Base-by-base conservation (phyloP, 2,888 invertebrate species). In the Alsophila aescularia region DNA sequence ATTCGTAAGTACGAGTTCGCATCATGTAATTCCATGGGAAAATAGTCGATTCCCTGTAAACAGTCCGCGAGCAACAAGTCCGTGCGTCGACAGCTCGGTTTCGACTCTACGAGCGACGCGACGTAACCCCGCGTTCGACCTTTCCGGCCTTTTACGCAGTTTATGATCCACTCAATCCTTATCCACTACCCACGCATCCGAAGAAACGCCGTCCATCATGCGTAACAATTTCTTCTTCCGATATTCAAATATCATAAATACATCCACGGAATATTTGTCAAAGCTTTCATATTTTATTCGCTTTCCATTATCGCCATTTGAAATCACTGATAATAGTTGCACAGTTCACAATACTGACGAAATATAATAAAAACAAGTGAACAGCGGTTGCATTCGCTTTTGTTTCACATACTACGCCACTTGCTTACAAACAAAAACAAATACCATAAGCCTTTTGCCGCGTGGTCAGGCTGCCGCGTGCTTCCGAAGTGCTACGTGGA, bases 1-100 rank as follows among this genome's bases (percentile, higher is more conserved):
- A 69, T 69, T 61, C 44, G 59, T 64, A 40, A 47, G 52, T 58
- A 57, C 51, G 39, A 34, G 34, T 51, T 51, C 24, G 42, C 37
- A 47, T 52, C 43, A 52, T 54, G 43, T 59, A 52, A 54, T 51
- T 61, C 52, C 48, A 58, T 61, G 52, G 47, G 58, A 66, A 73
- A 79, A 73, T 75, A 72, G 69, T 73, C 71, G 69, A 70, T 70
- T 73, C 69, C 69, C 71, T 74, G 84, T 83, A 83, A 85, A 83
- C 81, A 83, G 75, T 64, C 68, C 54, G 59, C 68, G 74, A 74
- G 88, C 88, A 89, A 89, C 88, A 88, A 87, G 88, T 88, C 80
- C 15, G 77, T 67, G 67, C 62, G 72, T n/a, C 39, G 72, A 68
- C 68, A 66, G 64, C 60, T 52, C n/a, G 13, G 15, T 40, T 39